Base-by-base conservation (phyloP, 2,797 vertebrate species). In the Enteromius treurensis region DNA sequence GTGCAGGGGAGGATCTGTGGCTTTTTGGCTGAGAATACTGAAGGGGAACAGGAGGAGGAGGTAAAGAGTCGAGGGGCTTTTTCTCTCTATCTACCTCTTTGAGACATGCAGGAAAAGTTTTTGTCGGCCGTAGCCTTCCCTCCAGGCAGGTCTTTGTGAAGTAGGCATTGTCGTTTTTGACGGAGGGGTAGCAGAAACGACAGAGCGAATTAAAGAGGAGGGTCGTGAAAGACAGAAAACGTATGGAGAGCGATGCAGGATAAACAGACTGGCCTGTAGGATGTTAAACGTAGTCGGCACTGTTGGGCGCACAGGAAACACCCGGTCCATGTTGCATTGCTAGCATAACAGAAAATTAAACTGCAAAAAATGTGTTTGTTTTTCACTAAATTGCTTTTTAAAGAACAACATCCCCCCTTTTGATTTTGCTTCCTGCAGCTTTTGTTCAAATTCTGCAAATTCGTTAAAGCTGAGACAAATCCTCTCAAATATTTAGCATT, bases 1-100 rank as follows among this genome's bases (percentile, higher is more conserved):
- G 90, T 93, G 91, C 89, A 91, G 90, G 62, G 88, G 88, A 88
- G 87, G 88, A 87, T 93, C 93, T 94, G 91, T 94, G 91, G 94
- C 96, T 95, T 95, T 87, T 91, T 95, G 94, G 95, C 96, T 42
- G 32, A 65, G 79, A 80, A 78, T 73, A 68, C 69, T 69, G 73
- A 67, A 76, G 53, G 62, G 86, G 77, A 77, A 80, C 58, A 85
- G 69, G 73, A 83, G 79, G 45, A 87, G 84, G 74, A 85, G 87
- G 77, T 85, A 83, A 68, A 58, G 76, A 88, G 81, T 77, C 60
- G 67, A 83, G 80, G 79, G 78, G 37, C 64, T 86, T 87, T 84
- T 60, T 84, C 82, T 82, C 49, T 71, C 85, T 75, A 69, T 73
- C 84, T 80, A 83, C 86, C 81, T 85, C 86, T 85, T 29, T 74